Evolutionary conservation across 2,113 vertebrate species (phyloP), one percentile per base, ranked within the genome.

Genomic region (Turnix velox): DNA sequence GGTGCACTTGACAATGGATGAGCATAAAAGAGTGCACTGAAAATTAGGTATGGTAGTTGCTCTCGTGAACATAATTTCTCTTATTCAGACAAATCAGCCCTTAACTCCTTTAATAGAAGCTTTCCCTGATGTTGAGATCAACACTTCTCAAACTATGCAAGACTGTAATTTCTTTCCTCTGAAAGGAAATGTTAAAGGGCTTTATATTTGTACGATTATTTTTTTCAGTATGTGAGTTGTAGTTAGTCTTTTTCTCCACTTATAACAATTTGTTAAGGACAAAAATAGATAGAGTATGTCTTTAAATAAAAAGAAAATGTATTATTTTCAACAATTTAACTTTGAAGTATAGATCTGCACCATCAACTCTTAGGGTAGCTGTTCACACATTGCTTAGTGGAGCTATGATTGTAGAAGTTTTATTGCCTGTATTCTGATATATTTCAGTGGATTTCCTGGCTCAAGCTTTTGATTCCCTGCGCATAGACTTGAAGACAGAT

Each of bases 361-460:
- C 23, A 31, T 24, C 61, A 81, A 62, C 12, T 87, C 15, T 69
- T 37, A 49, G 17, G 52, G 23, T 62, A 59, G 8, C 25, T 81
- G 5, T 69, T 92, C 31, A 61, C 4, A 7, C 55, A 14, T 17
- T 62, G 30, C 18, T 80, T 57, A 81, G 63, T 85, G 77, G 16
- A 92, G 72, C 27, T 40, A 43, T 59, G 28, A 69, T 54, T 52
- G 27, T 5, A 14, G 11, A 90, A 35, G 31, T 90, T 72, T 76
- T 62, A 58, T 68, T 96, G 65, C 35, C 20, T 65, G 19, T 93
- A 27, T 88, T 96, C 61, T 96, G 54, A 7, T 82, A n/a, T 96
- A 61, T 97, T 97, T 91, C 95, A 98, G 98, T 97, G 80, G 98
- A 99, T 94, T 97, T 98, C 45, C 79, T 99, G 96, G 98, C 98